Conservation (phyloP, 2,113 vertebrate species). For the Aythya baeri region DNA sequence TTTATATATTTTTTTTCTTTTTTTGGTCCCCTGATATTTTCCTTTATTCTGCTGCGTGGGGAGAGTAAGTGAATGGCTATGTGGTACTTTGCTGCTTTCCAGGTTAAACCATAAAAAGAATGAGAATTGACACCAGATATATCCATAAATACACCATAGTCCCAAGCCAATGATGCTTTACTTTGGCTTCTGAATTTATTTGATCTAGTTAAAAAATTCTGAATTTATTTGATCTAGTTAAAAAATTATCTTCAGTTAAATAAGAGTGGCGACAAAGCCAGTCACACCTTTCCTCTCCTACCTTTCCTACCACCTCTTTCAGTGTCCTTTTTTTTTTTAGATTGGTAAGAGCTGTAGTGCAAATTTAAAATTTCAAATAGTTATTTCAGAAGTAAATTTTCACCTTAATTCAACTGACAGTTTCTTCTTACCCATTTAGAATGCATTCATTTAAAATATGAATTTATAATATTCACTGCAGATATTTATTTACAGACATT, state of each 20-base stretch:
- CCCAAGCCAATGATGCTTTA: not conserved
- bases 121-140: not conserved
- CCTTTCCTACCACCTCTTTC: not conserved
- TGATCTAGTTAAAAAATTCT: not conserved
- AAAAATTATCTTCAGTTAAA: not conserved
- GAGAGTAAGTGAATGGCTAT: too few relatives aligned
- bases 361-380: not conserved
- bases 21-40: too few relatives aligned
- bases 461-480: not conserved
- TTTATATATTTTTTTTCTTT: too few relatives aligned
- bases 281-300: not conserved
- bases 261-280: not conserved
- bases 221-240: not conserved
- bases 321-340: not conserved
- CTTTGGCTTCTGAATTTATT: not conserved
- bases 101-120: too few relatives aligned
- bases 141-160: not conserved
- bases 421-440: not conserved
- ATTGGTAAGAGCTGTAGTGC: not conserved
- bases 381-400: not conserved
- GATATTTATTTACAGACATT: not conserved
- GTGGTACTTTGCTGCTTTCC: too few relatives aligned
- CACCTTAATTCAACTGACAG: not conserved
- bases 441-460: not conserved
- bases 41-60: too few relatives aligned